Evolutionary conservation across 2,888 invertebrate species (phyloP), one percentile per base, ranked within the genome.

Genomic region (Microchrysa polita): DNA sequence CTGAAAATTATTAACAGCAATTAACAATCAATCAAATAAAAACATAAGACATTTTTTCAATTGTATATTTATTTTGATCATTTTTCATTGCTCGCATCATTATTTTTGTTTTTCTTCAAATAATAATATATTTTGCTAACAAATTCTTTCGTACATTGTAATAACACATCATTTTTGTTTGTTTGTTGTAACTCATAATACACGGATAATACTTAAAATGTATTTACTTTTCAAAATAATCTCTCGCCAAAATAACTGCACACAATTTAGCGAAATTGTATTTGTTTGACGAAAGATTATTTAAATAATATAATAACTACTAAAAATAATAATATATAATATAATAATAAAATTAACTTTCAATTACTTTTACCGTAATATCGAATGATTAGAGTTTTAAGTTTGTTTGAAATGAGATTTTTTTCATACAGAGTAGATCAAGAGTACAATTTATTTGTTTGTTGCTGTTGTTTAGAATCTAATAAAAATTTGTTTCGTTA

Each of bases 191-290:
- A 65, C 65, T 65, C 65, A 65, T 65, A 65, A 65, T 65, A 65
- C 65, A 65, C 65, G 65, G 72, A 73, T 72, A 73, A 76, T 72
- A 72, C 74, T 74, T 74, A 76, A 76, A 74, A 77, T 75, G 75
- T 75, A 75, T 73, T 74, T 76, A 76, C 74, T 72, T 63, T 52
- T 44, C 53, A 74, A 67, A 74, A 57, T 67, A 55, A 55, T 67
- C 67, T 18, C 9, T 67, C 18, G 18, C 53, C 55, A 67, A 67
- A 34, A 7, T 34, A 34, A 55, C 5, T 18, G 53, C n/a, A 55
- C 10, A 14, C 16, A 10, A n/a, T n/a, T 53, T 23, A 18, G 27
- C 7, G 10, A 12, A 12, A 23, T 44, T 52, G 18, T n/a, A 67
- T n/a, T n/a, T 52, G 52, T 67, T 48, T 34, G 55, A 67, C 67